Evolutionary conservation across 2,797 vertebrate genomes (phyloP), one percentile per base, ranked within the genome.

Genomic region (Manis crassicaudata): DNA sequence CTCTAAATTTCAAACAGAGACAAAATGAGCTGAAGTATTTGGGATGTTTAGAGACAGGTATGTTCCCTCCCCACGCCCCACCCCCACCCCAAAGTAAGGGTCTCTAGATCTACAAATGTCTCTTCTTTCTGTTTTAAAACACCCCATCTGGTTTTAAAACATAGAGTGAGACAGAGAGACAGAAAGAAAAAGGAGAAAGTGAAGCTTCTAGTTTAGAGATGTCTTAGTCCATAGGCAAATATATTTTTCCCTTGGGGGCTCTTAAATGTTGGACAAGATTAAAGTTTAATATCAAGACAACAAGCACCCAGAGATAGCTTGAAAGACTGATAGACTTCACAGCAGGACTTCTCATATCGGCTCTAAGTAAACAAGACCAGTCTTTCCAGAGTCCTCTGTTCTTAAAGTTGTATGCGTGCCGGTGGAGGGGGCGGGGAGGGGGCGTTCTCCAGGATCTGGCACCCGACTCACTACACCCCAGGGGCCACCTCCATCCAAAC

Each of bases 1-100:
- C 63, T 65, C 62, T 87, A 79, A 46, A 90, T 77, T 90, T 90
- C 76, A 82, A 88, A 83, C 25, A 65, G 52, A 96, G 37, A 75
- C 32, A 72, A 96, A 63, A 25, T 62, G 25, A 75, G 20, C 63
- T 83, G 10, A 85, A 81, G 46, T 81, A 20, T 68, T 72, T 5
- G 14, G 18, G n/a, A 75, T 29, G 13, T 70, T 88, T 68, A 23
- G 56, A 81, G 46, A 43, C 20, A 82, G 80, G 54, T 18, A 85
- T 54, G 25, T 27, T n/a, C 13, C 27, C 16, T 16, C 29, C 1
- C n/a, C 20, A 6, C 5, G 6, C 8, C 5, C 23, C 56, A 17
- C 21, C 10, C 21, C 43, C 37, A 73, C 52, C 54, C 46, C 46
- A 46, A 62, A 21, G 4, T 3, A 65, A 16, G 52, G 56, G 40